Conservation (phyloP, 2,113 vertebrate genomes). For the Saguinus imperator region DNA sequence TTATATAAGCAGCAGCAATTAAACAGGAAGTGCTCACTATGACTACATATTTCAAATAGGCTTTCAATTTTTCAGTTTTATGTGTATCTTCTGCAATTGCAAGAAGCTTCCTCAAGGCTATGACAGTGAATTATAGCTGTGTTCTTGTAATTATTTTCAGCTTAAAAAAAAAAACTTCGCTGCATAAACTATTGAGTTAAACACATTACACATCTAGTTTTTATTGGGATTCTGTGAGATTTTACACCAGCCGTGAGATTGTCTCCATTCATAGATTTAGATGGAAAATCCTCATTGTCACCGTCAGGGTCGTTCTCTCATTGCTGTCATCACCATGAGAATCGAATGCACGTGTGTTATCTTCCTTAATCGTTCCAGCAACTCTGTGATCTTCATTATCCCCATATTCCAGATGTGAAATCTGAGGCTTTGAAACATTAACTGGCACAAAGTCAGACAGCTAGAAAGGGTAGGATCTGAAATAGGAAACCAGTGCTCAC, state of each 20-base stretch:
- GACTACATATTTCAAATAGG: constrained; percentile 72
- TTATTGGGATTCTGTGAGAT: not conserved
- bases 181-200: constrained; percentile 44
- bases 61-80: constrained; percentile 72
- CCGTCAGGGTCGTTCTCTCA: rapidly evolving
- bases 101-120: constrained; percentile 64
- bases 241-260: not conserved
- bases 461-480: not conserved
- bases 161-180: constrained; percentile 17
- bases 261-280: not conserved
- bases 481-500: not conserved
- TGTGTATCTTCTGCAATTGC: constrained; percentile 63
- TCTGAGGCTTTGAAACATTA: not conserved
- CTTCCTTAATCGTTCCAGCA: not conserved
- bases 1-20: constrained; percentile 75
- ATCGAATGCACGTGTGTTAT: rapidly evolving
- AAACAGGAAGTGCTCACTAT: constrained; percentile 53
- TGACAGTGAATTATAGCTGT: constrained; percentile 66
- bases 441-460: not conserved
- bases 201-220: constrained; percentile 1
- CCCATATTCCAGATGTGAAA: not conserved
- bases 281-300: not conserved
- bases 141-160: constrained; percentile 69
- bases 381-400: not conserved
- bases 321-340: not conserved